phyloP scores from a whole-genome alignment of 2,113 vertebrate genomes.

The Heliornis fulica region DNA sequence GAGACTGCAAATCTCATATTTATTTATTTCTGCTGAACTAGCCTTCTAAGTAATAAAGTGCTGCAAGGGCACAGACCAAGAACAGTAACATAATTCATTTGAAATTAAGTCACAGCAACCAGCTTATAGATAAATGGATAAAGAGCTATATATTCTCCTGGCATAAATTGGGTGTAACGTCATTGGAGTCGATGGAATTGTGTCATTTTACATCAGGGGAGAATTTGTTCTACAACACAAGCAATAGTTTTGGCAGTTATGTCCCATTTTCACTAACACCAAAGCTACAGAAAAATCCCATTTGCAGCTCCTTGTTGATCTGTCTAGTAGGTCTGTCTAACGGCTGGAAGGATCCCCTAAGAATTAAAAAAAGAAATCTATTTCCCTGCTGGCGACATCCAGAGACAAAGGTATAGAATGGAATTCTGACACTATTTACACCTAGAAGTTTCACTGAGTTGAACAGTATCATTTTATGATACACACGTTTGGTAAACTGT shows the following conservation, averaged over 20 bases:
- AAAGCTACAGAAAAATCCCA: slow-evolving; percentile 23
- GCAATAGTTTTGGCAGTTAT: slow-evolving; percentile 3
- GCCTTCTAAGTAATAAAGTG: slow-evolving; percentile 60
- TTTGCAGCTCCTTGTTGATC: slow-evolving; percentile 26
- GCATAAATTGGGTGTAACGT: slow-evolving; percentile 11
- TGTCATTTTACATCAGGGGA: slow-evolving; percentile 22
- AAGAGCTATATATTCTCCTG: slow-evolving; percentile 25
- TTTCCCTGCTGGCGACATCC: neutral
- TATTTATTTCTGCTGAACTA: slow-evolving; percentile 70
- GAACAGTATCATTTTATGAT: neutral
- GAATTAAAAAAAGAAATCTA: neutral
- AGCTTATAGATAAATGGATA: slow-evolving; percentile 58
- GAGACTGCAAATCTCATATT: slow-evolving; percentile 58
- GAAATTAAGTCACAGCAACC: slow-evolving; percentile 59
- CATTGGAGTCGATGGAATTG: slow-evolving; percentile 35
- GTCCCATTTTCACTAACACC: neutral
- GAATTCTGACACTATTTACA: neutral
- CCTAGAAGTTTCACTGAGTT: neutral
- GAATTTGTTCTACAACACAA: slow-evolving; percentile 27
- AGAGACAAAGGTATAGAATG: neutral
- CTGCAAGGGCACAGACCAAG: slow-evolving; percentile 52
- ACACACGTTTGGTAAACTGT: neutral
- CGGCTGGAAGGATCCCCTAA: neutral
- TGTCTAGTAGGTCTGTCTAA: neutral
- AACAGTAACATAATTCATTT: slow-evolving; percentile 60